Conservation (phyloP, 2,797 vertebrate genomes). For the Neomorphus geoffroyi region DNA sequence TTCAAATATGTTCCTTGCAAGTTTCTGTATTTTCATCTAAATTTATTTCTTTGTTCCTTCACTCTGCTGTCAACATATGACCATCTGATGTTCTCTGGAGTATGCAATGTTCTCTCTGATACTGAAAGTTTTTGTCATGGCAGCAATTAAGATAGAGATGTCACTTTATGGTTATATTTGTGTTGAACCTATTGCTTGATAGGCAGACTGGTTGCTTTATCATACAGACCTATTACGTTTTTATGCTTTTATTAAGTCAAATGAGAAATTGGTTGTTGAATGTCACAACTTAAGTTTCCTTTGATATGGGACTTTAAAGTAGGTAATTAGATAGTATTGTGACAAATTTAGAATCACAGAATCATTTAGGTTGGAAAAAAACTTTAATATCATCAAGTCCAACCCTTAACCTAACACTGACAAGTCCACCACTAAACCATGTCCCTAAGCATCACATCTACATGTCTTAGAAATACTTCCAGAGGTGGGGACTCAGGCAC, state of each 20-base stretch:
- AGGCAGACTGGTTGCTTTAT: background rate
- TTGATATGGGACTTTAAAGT: background rate
- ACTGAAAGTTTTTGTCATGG: background rate
- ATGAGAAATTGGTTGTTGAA: background rate
- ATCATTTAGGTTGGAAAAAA: background rate
- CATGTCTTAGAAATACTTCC: background rate
- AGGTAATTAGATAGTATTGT: background rate
- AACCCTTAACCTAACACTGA: background rate
- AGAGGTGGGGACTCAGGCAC: background rate
- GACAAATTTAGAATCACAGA: background rate
- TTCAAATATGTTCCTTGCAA: background rate
- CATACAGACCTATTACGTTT: background rate
- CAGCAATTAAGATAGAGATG: background rate
- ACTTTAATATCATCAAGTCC: background rate
- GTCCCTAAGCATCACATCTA: background rate
- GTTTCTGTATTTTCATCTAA: background rate
- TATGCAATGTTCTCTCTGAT: background rate
- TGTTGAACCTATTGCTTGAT: background rate
- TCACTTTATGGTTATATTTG: background rate
- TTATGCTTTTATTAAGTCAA: background rate
- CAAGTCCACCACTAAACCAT: background rate
- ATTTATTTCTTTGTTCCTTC: background rate
- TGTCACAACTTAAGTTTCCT: background rate
- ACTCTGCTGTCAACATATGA: background rate
- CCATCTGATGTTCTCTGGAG: background rate